phyloP scores from a whole-genome alignment of 2,113 vertebrate genomes.

The western clawed frog (Xenopus tropicalis) region UCB_Xtro_10.0 CM004444.2:139891001-139891500 shows the following conservation, averaged over 20 bases:
- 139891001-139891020: constrained; percentile 34
- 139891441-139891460: not conserved
- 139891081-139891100: constrained; percentile 42
- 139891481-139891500: not conserved
- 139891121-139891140: constrained; percentile 39
- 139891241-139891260: constrained; percentile 43
- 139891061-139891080: constrained; percentile 31
- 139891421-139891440: constrained; percentile 18
- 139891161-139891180: constrained; percentile 36
- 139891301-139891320: constrained; percentile 35
- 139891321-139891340: constrained; percentile 18
- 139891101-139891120: constrained; percentile 41
- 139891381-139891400: constrained; percentile 9
- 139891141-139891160: constrained; percentile 46
- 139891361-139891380: constrained; percentile 12
- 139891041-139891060: constrained; percentile 41
- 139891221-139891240: constrained; percentile 44
- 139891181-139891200: constrained; percentile 27
- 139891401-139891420: not conserved
- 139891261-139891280: constrained; percentile 43
- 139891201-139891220: constrained; percentile 44
- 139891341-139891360: constrained; percentile 32
- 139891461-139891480: not conserved
- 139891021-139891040: constrained; percentile 41
- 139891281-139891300: constrained; percentile 44